These are phyloP conservation scores for Drosophila nikananu DNA, from an alignment of 1,140 invertebrate species.

Conservation along the genomic window DNA sequence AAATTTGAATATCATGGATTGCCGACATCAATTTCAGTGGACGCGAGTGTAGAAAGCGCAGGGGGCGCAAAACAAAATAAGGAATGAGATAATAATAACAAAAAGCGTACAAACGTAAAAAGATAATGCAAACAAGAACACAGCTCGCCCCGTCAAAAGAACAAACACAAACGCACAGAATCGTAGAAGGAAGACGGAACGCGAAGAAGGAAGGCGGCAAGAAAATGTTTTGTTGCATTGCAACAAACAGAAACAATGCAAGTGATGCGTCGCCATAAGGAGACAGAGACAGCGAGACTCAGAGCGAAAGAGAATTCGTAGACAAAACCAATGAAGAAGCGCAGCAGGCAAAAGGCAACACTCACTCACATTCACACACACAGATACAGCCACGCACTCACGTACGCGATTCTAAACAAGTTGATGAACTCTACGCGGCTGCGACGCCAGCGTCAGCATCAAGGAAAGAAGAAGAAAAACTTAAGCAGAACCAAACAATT, in stretches of 20 bases:
- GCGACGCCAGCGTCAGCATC: constrained; percentile 40
- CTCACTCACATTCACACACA: constrained; percentile 33
- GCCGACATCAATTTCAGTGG: constrained; percentile 3
- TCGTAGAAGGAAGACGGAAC: constrained; percentile 22
- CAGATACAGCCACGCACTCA: constrained; percentile 68
- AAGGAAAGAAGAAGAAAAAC: constrained; percentile 29
- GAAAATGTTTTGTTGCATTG: constrained; percentile 54
- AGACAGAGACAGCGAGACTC: neutral
- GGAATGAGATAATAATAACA: constrained; percentile 82
- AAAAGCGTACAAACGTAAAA: constrained; percentile 64
- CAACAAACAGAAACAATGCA: constrained; percentile 70
- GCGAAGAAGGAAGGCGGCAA: constrained; percentile 27
- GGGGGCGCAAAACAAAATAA: constrained; percentile 50
- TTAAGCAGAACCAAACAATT: constrained; percentile 36
- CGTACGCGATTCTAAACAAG: constrained; percentile 81
- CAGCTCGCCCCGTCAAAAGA: constrained; percentile 54
- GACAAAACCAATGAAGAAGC: constrained; percentile 52
- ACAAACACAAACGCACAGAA: constrained; percentile 62
- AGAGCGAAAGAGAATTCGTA: constrained; percentile 33
- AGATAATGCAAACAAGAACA: constrained; percentile 69
- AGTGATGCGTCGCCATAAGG: constrained; percentile 63
- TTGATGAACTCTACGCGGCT: constrained; percentile 78
- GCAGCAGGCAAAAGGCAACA: constrained; percentile 75
- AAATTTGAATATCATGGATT: neutral
- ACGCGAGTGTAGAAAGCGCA: constrained; percentile 46